Base-by-base conservation (phyloP, 1,140 invertebrate species). In the Rhynchophorus ferrugineus region DNA sequence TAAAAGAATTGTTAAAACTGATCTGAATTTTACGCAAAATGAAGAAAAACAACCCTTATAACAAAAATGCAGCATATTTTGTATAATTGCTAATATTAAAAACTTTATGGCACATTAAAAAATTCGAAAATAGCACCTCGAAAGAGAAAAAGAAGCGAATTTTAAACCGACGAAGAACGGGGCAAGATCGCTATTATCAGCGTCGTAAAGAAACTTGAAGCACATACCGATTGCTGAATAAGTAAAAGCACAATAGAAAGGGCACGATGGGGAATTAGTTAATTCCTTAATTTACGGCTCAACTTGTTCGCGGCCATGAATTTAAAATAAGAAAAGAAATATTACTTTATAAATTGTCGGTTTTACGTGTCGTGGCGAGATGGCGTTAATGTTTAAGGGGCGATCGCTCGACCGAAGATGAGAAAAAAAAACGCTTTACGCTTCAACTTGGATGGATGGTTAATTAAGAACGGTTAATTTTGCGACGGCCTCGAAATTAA, bases 251-350 rank as follows among this genome's bases (percentile, higher is more conserved):
- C 61, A 66, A 64, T 64, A 66, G 18, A 41, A 66, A 66, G 62
- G 61, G 61, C 63, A 46, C 62, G 60, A 60, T 60, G 63, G 62
- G 64, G 64, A 66, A 66, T 66, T 64, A 55, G 61, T 64, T 66
- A 64, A 66, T 66, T 66, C 64, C 62, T 64, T 66, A 66, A 66
- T 66, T 66, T 66, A 63, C 58, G 52, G 52, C 59, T 64, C 62
- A 64, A 66, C 57, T 63, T 64, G 59, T 64, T 66, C 58, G 54
- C 44, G 48, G 58, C 54, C 61, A 64, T 66, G 61, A 62, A 66
- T 66, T 54, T 56, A 45, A 47, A 42, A 66, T 58, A 60, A 61
- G 54, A 39, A 53, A 57, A 63, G 57, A 63, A 61, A 61, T 61
- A 60, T 60, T 57, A 58, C 58, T 60, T 60, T 60, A 60, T 60